phyloP scores from a whole-genome alignment of 2,113 vertebrate genomes.

The Dicentrarchus labrax region DNA sequence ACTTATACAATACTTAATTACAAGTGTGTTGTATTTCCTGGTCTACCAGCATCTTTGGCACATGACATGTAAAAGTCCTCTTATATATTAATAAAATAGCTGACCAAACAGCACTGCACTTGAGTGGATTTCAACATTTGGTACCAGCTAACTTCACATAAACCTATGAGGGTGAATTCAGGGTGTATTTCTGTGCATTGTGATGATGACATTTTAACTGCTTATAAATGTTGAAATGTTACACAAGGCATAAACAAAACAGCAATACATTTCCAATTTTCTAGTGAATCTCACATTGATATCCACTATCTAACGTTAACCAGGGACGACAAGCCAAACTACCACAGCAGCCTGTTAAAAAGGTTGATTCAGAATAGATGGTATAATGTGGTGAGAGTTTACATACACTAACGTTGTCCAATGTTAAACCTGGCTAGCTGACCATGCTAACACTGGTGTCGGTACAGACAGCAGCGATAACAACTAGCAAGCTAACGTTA shows the following conservation, averaged over 20 bases:
- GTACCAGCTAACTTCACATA: too few species aligned
- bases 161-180: too few species aligned
- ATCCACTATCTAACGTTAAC: neutral
- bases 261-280: neutral
- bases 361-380: neutral
- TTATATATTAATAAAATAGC: neutral
- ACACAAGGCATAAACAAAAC: neutral
- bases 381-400: neutral
- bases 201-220: neutral
- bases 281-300: neutral
- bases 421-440: neutral
- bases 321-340: neutral
- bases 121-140: neutral
- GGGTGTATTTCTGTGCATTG: neutral
- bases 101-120: neutral
- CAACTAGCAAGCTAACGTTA: conserved; percentile 58
- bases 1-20: neutral
- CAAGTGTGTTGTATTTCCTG: too few species aligned
- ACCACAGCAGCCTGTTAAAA: neutral
- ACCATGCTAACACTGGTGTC: conserved; percentile 3
- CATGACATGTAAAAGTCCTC: neutral
- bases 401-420: neutral
- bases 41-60: neutral
- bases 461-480: conserved; percentile 11
- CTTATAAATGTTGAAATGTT: neutral